Evolutionary conservation across 2,888 invertebrate genomes (phyloP).

Genomic region (Griposia aprilina): DNA sequence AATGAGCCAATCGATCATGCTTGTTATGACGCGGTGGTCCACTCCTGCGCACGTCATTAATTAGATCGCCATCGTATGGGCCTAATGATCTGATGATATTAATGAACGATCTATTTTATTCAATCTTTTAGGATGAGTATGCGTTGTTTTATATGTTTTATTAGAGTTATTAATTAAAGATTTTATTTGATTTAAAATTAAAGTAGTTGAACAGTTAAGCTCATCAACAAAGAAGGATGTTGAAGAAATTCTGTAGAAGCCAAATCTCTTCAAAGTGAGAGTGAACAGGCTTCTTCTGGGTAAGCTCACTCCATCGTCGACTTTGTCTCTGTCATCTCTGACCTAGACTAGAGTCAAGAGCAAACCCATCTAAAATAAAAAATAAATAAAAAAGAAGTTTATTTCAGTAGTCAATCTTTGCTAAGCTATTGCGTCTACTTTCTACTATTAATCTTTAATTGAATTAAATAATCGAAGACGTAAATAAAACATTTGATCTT

Average conservation of each 20-base stretch:
- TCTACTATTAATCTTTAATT: not conserved
- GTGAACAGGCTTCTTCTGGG: no score
- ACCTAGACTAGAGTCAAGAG: no score
- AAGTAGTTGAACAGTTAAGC: not conserved
- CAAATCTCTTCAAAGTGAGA: no score
- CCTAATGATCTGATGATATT: conserved; percentile 71
- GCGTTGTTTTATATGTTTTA: conserved; percentile 18
- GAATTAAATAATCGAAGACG: not conserved
- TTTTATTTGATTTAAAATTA: not conserved
- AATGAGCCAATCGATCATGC: conserved; percentile 74
- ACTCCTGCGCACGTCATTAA: conserved; percentile 74
- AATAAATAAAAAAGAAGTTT: no score
- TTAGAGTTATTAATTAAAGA: conserved; percentile 6
- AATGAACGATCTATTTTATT: conserved; percentile 61
- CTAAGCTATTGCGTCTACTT: not conserved
- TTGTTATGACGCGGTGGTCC: conserved; percentile 79
- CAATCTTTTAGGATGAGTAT: conserved; percentile 37
- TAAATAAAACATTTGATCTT: not conserved
- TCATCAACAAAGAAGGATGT: not conserved
- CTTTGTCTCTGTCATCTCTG: no score
- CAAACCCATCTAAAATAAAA: no score
- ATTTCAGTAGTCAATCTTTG: conserved; percentile 1
- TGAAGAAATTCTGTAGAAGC: not conserved
- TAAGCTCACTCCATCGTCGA: no score
- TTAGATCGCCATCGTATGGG: conserved; percentile 76